Percentiles rank a stretch among this genome's conserved stretches.
Evolutionary conservation across 2,888 invertebrate genomes (phyloP).

Genomic region (Mycogona germanica): DNA sequence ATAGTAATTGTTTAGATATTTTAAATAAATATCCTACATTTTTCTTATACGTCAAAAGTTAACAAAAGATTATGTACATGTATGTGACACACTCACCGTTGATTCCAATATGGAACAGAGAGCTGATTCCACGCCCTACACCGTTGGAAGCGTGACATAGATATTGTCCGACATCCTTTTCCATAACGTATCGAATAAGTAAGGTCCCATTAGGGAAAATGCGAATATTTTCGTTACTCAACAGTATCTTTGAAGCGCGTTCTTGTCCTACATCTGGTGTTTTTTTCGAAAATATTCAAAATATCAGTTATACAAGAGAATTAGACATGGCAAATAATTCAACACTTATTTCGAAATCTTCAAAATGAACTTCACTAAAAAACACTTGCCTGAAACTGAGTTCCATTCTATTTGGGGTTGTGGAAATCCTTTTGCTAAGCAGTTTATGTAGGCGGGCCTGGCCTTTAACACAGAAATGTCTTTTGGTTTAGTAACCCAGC

Average conservation of each 20-base stretch:
- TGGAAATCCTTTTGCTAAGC: conserved; percentile 11
- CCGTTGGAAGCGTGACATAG: conserved; percentile 93
- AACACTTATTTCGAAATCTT: neutral
- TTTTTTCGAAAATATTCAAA: too few species aligned
- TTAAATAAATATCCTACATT: neutral
- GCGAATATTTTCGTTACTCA: neutral
- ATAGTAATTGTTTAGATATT: neutral
- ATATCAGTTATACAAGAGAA: too few species aligned
- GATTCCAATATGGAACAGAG: conserved; percentile 83
- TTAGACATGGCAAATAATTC: too few species aligned
- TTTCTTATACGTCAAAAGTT: neutral
- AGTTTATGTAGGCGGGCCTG: conserved; percentile 8
- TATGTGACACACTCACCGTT: conserved; percentile 51
- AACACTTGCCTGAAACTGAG: conserved; percentile 9
- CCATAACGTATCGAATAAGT: neutral
- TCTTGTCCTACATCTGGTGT: too few species aligned
- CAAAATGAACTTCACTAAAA: neutral
- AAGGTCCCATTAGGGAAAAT: neutral
- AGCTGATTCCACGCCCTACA: conserved; percentile 87
- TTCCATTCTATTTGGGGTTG: conserved; percentile 12
- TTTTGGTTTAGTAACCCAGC: conserved; percentile 15
- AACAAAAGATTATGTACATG: neutral
- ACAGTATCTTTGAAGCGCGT: neutral
- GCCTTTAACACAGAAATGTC: conserved; percentile 7
- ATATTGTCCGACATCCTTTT: conserved; percentile 56